Base-by-base conservation (phyloP, 2,888 invertebrate species). In the Suillia variegata region DNA sequence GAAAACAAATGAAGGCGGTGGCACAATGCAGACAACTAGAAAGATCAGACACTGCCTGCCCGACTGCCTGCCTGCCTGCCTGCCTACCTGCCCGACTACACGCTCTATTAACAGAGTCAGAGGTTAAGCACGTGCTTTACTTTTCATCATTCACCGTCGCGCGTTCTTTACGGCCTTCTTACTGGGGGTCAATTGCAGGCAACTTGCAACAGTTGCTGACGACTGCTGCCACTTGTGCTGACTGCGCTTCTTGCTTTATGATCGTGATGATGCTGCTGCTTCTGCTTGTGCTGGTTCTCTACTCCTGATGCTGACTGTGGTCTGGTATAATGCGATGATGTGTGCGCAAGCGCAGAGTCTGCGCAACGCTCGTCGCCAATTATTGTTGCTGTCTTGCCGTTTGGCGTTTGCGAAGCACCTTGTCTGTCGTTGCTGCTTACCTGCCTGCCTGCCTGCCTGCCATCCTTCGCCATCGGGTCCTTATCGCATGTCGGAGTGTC, bases 191-290 rank as follows among this genome's bases (percentile, higher is more conserved):
- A 45, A 45, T 45, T 45, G 20, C 45, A 45, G 45, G 18, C 18
- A 45, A 45, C 45, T 18, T 17, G 45, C 45, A 45, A 31, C 18
- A 31, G 58, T 13, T 63, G 54, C 54, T 65, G 66, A 18, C 49
- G 38, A 38, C 54, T 24, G 20, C 31, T 51, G 51, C 31, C 17
- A 42, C 54, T 38, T 34, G 38, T 47, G 34, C 52, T 38, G 6
- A n/a, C 38, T 38, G 31, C 24, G n/a, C 26, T 45, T 54, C 49
- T 33, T 56, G 22, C 51, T 48, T 59, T 59, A 59, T 33, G 59
- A 51, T 55, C 59, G 55, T 59, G 59, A 50, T 55, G 50, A 22
- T 18, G 45, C 45, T 20, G n/a, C n/a, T n/a, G n/a, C n/a, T n/a
- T n/a, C n/a, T n/a, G n/a, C n/a, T n/a, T n/a, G n/a, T n/a, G n/a